Base-by-base conservation (phyloP, 2,888 invertebrate species). In the Girardia tigrina region DNA sequence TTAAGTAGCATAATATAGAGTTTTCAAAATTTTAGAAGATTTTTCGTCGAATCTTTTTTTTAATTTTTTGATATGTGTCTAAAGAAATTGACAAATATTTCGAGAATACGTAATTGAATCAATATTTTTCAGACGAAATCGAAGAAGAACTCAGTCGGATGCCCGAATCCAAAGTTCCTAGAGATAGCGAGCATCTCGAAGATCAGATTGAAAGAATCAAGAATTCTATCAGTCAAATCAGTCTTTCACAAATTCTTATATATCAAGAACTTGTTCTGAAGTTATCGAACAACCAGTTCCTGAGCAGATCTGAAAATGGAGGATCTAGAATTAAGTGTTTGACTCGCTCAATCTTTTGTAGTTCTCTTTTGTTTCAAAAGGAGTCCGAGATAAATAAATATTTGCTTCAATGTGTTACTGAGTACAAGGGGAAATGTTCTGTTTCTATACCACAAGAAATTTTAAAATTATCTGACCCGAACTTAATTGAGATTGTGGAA, bases 111-210 rank as follows among this genome's bases (percentile, higher is more conserved):
- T n/a, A n/a, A n/a, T n/a, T n/a, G 4, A 4, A 20, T 56, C 4
- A 56, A 56, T 56, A 2, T 20, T 16, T 6, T 4, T n/a, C n/a
- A 56, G 56, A 56, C 23, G 56, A 56, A n/a, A 56, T 56, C 4
- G 56, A 56, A 23, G 56, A 56, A n/a, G 56, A 56, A n/a, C 56
- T 56, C 4, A 56, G 56, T 56, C 56, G 56, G 4, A 56, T 56
- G 56, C 56, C 56, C 2, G 56, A 56, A 56, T 56, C 8, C n/a
- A 4, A 16, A 56, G n/a, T 56, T 6, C n/a, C 23, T 6, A 4
- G 56, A 56, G 56, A 56, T 16, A 56, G 23, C 23, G 56, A 56
- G 56, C 4, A 56, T 56, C 4, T 56, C 23, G 56, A 56, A 6
- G 56, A 56, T n/a, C 56, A 56, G 23, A 56, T 56, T 56, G 56